phyloP scores from a whole-genome alignment of 2,113 vertebrate species.

The Macrotus californicus region DNA sequence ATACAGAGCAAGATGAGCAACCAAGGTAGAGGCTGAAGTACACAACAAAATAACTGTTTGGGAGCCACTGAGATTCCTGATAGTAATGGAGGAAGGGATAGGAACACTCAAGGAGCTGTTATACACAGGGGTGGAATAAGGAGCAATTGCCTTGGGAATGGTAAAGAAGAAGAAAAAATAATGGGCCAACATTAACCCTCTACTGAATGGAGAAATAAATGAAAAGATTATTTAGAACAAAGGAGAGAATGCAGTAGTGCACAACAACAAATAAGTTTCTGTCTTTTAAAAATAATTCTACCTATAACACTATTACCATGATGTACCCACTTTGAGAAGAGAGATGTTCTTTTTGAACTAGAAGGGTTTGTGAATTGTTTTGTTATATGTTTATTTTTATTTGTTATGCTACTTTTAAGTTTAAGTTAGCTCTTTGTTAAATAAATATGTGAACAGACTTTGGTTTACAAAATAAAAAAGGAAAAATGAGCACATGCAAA shows the following conservation, averaged over 20 bases:
- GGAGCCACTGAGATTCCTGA: not conserved
- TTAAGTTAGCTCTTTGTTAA: not conserved
- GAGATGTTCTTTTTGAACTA: not conserved
- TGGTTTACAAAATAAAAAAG: not conserved
- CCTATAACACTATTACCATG: conserved; percentile 4
- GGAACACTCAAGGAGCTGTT: not conserved
- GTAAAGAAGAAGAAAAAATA: conserved; percentile 8
- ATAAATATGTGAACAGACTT: not conserved
- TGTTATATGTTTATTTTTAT: not conserved
- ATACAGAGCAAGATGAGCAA: not conserved
- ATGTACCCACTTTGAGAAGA: conserved; percentile 6
- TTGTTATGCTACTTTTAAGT: not conserved
- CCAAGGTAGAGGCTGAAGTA: not conserved
- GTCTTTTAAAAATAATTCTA: conserved; percentile 56
- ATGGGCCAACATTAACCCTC: not conserved
- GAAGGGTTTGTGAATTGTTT: conserved; percentile 2
- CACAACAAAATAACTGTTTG: not conserved
- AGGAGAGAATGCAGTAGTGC: not conserved
- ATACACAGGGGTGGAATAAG: not conserved
- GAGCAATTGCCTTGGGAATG: not conserved
- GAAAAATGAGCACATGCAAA: not conserved
- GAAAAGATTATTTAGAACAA: conserved; percentile 35
- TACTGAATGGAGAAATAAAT: conserved; percentile 37
- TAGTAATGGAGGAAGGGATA: not conserved
- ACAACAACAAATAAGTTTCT: conserved; percentile 44